Evolutionary conservation across 2,888 invertebrate genomes (phyloP).

Genomic region (Unio delphinus): DNA sequence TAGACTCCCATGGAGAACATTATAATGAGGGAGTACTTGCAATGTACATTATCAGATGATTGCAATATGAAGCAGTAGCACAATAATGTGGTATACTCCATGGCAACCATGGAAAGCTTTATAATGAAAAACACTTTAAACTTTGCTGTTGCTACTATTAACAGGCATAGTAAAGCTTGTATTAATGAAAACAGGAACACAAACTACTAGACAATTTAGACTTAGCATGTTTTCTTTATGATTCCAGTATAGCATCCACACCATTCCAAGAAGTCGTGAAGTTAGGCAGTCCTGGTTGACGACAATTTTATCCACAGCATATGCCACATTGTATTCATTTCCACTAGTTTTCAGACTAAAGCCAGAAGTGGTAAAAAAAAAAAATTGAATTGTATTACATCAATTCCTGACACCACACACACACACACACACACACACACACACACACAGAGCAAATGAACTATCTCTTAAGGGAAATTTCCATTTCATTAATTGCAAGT

Average conservation of each 20-base stretch:
- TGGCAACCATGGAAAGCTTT: too few species aligned
- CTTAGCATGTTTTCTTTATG: too few species aligned
- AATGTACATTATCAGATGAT: too few species aligned
- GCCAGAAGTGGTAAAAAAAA: slow-evolving; percentile 79
- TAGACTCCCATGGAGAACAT: too few species aligned
- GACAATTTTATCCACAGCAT: slow-evolving; percentile 84
- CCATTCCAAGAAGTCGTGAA: slow-evolving; percentile 87
- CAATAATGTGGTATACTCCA: too few species aligned
- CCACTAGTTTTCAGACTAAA: slow-evolving; percentile 80
- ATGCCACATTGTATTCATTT: slow-evolving; percentile 80
- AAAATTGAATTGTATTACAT: not conserved
- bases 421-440: too few species aligned
- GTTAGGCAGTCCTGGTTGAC: slow-evolving; percentile 89
- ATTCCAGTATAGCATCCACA: slow-evolving; percentile 71
- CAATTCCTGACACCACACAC: too few species aligned
- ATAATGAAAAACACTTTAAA: not conserved
- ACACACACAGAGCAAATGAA: too few species aligned
- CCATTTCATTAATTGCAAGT: too few species aligned
- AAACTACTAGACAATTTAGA: not conserved
- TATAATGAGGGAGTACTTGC: too few species aligned
- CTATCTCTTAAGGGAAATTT: too few species aligned
- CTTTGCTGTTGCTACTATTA: not conserved
- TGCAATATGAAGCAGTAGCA: too few species aligned
- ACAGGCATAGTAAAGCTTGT: not conserved
- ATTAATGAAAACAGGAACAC: not conserved